These are phyloP conservation scores for Eulacestoma nigropectus DNA, from an alignment of 2,113 vertebrate species.

Conservation along the genomic window DNA sequence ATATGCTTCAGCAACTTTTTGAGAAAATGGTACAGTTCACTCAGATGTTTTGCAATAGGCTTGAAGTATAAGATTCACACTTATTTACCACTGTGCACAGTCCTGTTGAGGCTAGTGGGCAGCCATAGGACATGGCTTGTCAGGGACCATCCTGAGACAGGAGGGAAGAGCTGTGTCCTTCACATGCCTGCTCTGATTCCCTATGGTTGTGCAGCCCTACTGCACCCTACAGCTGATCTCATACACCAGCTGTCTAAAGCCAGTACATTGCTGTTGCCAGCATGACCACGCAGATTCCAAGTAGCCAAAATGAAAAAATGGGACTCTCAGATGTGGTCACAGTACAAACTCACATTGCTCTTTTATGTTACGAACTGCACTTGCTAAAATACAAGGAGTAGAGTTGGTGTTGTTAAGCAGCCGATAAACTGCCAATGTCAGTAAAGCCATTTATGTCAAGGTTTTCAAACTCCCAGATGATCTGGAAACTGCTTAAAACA, in stretches of 20 bases:
- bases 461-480: background rate
- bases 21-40: background rate
- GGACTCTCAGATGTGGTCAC: background rate
- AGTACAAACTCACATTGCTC: background rate
- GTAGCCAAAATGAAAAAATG: background rate
- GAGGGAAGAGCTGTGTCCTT: background rate
- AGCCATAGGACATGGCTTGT: background rate
- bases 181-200: background rate
- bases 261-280: background rate
- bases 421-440: background rate
- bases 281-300: background rate
- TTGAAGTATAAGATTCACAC: background rate
- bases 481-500: background rate
- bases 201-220: accelerated
- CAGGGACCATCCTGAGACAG: background rate
- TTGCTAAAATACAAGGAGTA: background rate
- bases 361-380: background rate
- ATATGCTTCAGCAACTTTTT: background rate
- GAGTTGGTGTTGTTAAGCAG: background rate
- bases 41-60: background rate
- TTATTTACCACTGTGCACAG: background rate
- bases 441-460: background rate
- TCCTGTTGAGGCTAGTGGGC: background rate
- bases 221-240: background rate
- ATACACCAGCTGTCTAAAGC: background rate